Percentiles rank a stretch among this genome's conserved stretches.
phyloP scores from a whole-genome alignment of 1,140 invertebrate genomes.

The Gonioctena quinquepunctata region DNA sequence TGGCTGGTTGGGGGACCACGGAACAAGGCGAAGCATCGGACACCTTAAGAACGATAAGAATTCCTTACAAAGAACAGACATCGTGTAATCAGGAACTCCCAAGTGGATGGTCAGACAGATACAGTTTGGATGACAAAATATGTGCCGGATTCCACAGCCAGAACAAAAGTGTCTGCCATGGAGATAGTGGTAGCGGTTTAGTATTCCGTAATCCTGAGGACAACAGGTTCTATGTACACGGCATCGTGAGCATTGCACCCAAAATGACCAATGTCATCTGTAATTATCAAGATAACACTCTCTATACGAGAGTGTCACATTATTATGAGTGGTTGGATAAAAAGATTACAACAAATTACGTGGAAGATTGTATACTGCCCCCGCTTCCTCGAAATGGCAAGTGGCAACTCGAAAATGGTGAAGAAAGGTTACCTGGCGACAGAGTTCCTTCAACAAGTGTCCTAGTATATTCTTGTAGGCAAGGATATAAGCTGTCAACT shows the following conservation, averaged over 20 bases:
- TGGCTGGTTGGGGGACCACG: not conserved
- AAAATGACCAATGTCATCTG: not conserved
- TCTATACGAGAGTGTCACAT: not conserved
- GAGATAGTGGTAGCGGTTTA: conserved; percentile 1
- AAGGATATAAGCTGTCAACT: not conserved
- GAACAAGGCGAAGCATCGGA: not conserved
- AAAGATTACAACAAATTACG: not conserved
- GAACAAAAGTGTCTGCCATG: not conserved
- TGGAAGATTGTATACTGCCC: not conserved
- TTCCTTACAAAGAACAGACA: not conserved
- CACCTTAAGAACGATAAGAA: not conserved
- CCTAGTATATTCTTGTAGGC: not conserved
- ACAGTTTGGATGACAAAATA: not conserved
- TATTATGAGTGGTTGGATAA: not conserved
- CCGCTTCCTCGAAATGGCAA: not conserved
- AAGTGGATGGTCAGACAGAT: not conserved
- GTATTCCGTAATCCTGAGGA: not conserved
- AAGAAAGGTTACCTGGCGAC: not conserved
- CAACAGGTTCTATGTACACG: not conserved
- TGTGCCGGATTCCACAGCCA: not conserved
- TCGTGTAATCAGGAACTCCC: not conserved
- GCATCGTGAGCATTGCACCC: not conserved
- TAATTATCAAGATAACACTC: not conserved
- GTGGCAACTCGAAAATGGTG: not conserved
- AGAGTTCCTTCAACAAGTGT: not conserved